Conservation (phyloP, 37 sponge, comb jelly and placozoan genomes). For the Beroe ovata region DNA sequence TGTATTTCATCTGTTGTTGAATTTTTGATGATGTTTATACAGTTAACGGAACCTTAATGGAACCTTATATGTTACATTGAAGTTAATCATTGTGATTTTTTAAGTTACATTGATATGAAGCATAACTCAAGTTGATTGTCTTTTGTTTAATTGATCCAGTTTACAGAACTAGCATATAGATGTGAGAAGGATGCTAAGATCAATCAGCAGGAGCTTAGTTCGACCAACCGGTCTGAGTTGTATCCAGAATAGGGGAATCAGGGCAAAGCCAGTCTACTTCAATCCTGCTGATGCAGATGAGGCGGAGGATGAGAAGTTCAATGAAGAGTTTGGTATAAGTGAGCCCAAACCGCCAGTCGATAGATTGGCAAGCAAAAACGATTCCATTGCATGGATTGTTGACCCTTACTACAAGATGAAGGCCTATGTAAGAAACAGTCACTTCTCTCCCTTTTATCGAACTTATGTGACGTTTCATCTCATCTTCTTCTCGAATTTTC, state of each 20-base stretch:
- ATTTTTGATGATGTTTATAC: too few relatives aligned
- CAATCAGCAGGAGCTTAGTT: not conserved
- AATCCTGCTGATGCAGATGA: conserved; percentile 32
- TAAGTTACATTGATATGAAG: too few relatives aligned
- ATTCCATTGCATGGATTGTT: not conserved
- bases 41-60: too few relatives aligned
- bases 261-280: conserved; percentile 34
- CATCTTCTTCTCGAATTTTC: not conserved
- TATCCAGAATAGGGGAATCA: not conserved
- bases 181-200: not conserved
- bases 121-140: too few relatives aligned
- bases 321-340: conserved; percentile 43
- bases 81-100: too few relatives aligned
- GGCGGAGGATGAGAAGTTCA: conserved; percentile 32
- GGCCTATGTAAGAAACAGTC: not conserved
- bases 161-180: not conserved
- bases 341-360: not conserved
- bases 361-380: not conserved
- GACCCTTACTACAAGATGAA: conserved; percentile 35
- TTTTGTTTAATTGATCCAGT: too few relatives aligned
- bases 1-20: too few relatives aligned
- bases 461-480: too few relatives aligned
- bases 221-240: not conserved
- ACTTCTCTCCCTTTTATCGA: too few relatives aligned
- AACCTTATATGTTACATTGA: too few relatives aligned